Base-by-base conservation (phyloP, 2,888 invertebrate genomes). In the Quadroppia sp. region DNA sequence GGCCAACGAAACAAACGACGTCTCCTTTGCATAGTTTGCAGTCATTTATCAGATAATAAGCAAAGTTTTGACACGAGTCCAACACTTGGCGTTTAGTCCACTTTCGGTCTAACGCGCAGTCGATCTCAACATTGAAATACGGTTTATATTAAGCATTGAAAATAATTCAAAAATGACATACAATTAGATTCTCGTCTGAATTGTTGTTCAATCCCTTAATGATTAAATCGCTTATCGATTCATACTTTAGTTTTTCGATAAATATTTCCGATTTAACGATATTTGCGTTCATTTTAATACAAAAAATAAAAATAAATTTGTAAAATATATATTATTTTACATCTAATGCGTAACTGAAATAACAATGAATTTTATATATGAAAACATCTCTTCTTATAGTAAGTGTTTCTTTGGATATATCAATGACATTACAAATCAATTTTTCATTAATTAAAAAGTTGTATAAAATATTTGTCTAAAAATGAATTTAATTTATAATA, bases 1-100 rank as follows among this genome's bases (percentile, higher is more conserved):
- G 2, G 30, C 32, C 25, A 17, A 61, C 59, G 15, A 61, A 61
- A n/a, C 59, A 61, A 32, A 61, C 32, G 17, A 61, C 25, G 17
- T 61, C 59, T 61, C 59, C 59, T 61, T 61, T 61, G 17, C 17
- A 6, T 11, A 61, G 30, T 1, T 30, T 13, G n/a, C 59, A 61
- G 32, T 61, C 59, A 32, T 61, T 61, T 6, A 61, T 61, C 59
- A 61, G 25, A 61, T 61, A 61, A n/a, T 61, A 61, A 32, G 59
- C 59, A 32, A 61, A 61, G n/a, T 61, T 61, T 1, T 32, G 32
- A 61, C 59, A 32, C 59, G 59, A 61, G 59, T 61, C 59, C 59
- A 61, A 17, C 30, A 61, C 59, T 32, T 61, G 59, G 17, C 17
- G 30, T 32, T 61, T 61, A 61, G 17, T 61, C 59, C 59, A 61